These are phyloP conservation scores for Pseudorasbora parva DNA, from an alignment of 2,113 vertebrate species.

Conservation along the genomic window DNA sequence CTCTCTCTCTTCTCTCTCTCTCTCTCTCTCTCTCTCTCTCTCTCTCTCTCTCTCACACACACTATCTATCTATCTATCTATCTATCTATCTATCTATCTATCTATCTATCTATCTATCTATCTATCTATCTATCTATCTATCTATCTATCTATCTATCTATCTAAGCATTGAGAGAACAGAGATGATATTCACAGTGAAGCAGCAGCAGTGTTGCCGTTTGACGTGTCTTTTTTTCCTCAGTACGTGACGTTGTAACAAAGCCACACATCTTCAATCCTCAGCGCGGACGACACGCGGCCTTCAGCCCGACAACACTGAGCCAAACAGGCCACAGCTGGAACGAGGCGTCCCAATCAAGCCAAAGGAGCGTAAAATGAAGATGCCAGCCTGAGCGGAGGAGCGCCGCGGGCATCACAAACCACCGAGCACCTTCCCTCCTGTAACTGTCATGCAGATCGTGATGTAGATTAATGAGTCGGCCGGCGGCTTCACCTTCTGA, in stretches of 20 bases:
- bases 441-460: neutral
- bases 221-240: neutral
- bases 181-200: neutral
- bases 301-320: neutral
- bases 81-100: no score
- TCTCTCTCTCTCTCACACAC: no score
- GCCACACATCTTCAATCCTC: constrained; percentile 11
- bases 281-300: neutral
- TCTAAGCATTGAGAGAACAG: neutral
- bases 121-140: no score
- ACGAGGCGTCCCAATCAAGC: neutral
- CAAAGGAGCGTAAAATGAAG: neutral
- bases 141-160: no score
- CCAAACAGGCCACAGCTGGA: constrained; percentile 2
- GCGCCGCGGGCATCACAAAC: neutral
- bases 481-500: neutral
- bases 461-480: constrained; percentile 7
- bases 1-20: no score
- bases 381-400: neutral
- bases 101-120: no score
- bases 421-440: neutral
- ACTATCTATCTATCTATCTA: no score
- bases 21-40: no score
- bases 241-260: neutral
- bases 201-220: neutral